Base-by-base conservation (phyloP, 2,888 invertebrate species). In the Apoda limacodes region DNA sequence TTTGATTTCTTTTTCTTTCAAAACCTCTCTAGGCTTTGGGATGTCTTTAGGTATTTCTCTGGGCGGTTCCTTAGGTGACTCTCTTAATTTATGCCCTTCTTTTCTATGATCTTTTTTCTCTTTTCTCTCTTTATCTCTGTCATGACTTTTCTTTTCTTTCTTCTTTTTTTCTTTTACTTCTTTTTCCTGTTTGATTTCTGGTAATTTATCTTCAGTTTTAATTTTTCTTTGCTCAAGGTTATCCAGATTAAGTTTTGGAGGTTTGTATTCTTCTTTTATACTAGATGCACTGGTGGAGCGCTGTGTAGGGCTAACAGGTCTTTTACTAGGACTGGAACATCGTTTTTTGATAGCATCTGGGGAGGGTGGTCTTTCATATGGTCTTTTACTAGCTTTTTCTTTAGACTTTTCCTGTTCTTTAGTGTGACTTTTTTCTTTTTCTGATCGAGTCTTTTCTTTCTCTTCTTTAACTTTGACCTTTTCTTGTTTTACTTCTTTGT, bases 81-180 rank as follows among this genome's bases (percentile, higher is more conserved):
- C 76, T 60, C 74, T 74, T 35, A 55, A 44, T 55, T 82, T 75
- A 50, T 71, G 69, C 46, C 70, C 82, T 43, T 85, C 84, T 58
- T 85, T 84, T 51, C 83, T 83, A 39, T 83, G 83, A 40, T 85
- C 84, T 44, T 80, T 82, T 43, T 78, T 80, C 38, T 72, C 74
- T 37, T 82, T 76, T 25, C 85, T 82, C 30, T 87, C 88, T 55
- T 84, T 85, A 32, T 85, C 84, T 47, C 82, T 72, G 25, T 85
- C 84, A 52, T 86, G 85, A 30, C 85, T 85, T 52, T 86, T 83
- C 48, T 85, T 85, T 39, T 85, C 88, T 48, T 84, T 85, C 46
- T 84, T 85, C 43, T 83, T 83, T 39, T 80, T 78, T 42, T 84
- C 84, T 47, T 78, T 75, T 2, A 54, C 40, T 46, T 85, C 82